Percentiles rank a stretch among this genome's conserved stretches.
Conservation (phyloP, 2,113 vertebrate genomes). For the Cyphomyrus plagiostoma region DNA sequence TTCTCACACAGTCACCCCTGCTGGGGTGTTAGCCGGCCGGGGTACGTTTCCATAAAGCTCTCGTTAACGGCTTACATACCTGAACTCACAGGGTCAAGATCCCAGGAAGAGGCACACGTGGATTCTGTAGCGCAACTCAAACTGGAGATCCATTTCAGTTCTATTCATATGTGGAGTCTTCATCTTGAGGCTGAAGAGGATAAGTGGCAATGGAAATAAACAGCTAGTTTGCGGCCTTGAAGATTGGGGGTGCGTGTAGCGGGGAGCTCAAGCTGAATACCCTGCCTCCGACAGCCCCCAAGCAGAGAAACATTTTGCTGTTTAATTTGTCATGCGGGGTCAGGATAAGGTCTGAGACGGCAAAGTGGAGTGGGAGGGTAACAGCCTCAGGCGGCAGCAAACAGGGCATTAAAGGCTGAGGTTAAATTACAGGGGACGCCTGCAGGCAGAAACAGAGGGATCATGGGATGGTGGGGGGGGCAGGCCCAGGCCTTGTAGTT, state of each 20-base stretch:
- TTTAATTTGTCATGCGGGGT: background rate
- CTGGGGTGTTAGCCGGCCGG: background rate
- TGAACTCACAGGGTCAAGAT: background rate
- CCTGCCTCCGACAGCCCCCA: background rate
- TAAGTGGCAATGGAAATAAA: background rate
- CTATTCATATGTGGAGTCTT: background rate
- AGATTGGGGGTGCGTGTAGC: background rate
- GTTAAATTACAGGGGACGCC: background rate
- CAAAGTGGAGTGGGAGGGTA: background rate
- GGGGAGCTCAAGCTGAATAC: background rate
- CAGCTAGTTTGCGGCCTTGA: background rate
- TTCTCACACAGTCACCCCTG: background rate
- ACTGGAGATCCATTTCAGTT: background rate
- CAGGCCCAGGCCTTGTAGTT: background rate
- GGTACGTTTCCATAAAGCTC: background rate
- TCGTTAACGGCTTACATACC: background rate
- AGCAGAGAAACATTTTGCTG: background rate
- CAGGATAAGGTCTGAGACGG: conserved; percentile 6
- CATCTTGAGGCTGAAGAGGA: background rate
- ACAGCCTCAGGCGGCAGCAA: background rate
- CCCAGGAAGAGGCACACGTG: background rate
- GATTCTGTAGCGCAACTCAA: background rate
- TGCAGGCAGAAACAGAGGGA: background rate
- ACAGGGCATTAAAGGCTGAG: background rate
- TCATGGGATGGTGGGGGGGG: background rate